Base-by-base conservation (phyloP, 2,888 invertebrate genomes). In the Matsumyia berberina region DNA sequence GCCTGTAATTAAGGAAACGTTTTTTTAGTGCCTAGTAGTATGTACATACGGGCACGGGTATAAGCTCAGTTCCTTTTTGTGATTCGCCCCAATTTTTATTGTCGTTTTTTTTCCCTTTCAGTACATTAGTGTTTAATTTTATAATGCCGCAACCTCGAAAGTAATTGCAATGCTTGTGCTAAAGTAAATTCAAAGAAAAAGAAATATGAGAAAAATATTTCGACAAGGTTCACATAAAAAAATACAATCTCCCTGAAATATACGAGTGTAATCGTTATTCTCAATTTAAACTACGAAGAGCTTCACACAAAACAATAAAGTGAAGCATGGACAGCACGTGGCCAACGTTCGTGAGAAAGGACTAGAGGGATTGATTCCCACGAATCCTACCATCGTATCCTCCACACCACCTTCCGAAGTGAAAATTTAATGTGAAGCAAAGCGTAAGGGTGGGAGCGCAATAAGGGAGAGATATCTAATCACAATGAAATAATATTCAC, bases 261-360 rank as follows among this genome's bases (percentile, higher is more conserved):
- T 69, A 76, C 49, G 33, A 69, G 24, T 69, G 55, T 51, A 70
- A 76, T 76, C 60, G 55, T 60, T 42, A 58, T 82, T 62, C 62
- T 78, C 31, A 57, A 69, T 69, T 44, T 66, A 53, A 58, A 49
- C 60, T 64, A 29, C 77, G 15, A 69, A 70, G 57, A 64, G 78
- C 58, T 78, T 73, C 79, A 53, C 44, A 70, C 44, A 74, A 74
- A 79, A 60, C 58, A 85, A 76, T 80, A 76, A 85, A 64, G 46
- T 44, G 88, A 87, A 89, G 89, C 88, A 87, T 89, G 90, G 87
- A 87, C 88, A 88, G 90, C 91, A 92, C 91, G 91, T 91, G 91
- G 87, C 88, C 88, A 89, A 88, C 89, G 88, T 90, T 90, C 91
- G 91, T 92, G 91, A 91, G 91, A 91, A 92, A 89, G 89, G 88